Conservation (phyloP, 1,140 invertebrate species). For the Vanessa tameamea region DNA sequence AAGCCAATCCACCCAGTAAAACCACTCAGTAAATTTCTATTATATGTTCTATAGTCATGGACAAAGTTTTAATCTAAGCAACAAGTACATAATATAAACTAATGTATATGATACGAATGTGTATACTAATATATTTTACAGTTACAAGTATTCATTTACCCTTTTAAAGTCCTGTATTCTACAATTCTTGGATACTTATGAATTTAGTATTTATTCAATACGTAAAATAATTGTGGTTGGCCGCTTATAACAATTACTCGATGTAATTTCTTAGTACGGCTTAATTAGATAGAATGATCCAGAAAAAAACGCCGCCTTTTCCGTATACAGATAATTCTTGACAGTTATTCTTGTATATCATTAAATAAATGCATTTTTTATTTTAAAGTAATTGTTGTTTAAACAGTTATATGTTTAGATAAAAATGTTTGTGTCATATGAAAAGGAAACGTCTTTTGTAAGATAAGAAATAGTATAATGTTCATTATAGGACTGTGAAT, state of each 20-base stretch:
- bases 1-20: no score
- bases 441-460: not conserved
- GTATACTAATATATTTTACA: no score
- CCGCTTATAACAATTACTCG: not conserved
- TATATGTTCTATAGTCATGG: no score
- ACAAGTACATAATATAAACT: no score
- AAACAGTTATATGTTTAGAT: not conserved
- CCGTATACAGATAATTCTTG: conserved; percentile 2
- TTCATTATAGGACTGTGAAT: no score
- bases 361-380: not conserved
- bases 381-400: not conserved
- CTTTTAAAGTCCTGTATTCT: not conserved
- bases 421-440: not conserved
- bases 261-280: conserved; percentile 2
- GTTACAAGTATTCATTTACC: no score
- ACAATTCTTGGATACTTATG: not conserved
- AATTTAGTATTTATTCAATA: conserved; percentile 3
- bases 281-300: not conserved
- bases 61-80: no score
- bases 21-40: no score
- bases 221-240: conserved; percentile 19
- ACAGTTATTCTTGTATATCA: not conserved
- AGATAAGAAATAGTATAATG: no score
- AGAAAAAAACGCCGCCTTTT: not conserved
- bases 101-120: no score